Percentiles rank a stretch among this genome's conserved stretches.
Conservation (phyloP, 2,797 vertebrate genomes). For the Chelmon rostratus region DNA sequence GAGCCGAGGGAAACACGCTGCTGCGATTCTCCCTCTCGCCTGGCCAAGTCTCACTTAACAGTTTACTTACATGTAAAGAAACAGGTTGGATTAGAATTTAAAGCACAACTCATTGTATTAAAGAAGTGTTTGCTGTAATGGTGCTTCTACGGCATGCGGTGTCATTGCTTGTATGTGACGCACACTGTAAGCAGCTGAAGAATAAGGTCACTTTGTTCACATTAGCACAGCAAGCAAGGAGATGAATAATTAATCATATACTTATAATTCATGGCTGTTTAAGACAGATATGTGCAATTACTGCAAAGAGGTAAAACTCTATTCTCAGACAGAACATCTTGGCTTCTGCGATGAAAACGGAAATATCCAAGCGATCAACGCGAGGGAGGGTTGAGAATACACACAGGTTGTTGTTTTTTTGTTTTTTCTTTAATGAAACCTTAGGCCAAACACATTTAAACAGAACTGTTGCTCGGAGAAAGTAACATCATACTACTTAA, state of each 20-base stretch:
- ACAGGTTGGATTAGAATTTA: background rate
- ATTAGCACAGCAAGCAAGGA: constrained; percentile 80
- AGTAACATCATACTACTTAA: background rate
- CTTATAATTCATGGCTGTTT: constrained; percentile 85
- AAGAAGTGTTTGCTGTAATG: constrained; percentile 22
- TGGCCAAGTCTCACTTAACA: constrained; percentile 9
- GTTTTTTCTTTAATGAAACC: background rate
- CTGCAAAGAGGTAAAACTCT: constrained; percentile 56
- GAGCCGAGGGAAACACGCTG: constrained; percentile 18
- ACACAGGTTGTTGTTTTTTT: background rate
- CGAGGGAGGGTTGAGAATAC: background rate
- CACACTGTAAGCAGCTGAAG: constrained; percentile 64
- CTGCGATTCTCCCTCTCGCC: constrained; percentile 14
- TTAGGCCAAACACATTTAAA: constrained; percentile 22
- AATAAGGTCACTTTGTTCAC: constrained; percentile 86
- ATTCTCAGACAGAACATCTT: constrained; percentile 25
- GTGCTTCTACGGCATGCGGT: constrained; percentile 34
- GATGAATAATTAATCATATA: constrained; percentile 84
- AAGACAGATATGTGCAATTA: constrained; percentile 86
- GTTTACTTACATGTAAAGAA: background rate
- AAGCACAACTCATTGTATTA: constrained; percentile 3
- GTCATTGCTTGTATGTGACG: constrained; percentile 54
- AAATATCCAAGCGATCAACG: constrained; percentile 21
- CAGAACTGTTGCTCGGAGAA: background rate
- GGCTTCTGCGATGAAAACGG: constrained; percentile 16